phyloP scores from a whole-genome alignment of 2,888 invertebrate genomes.

The Desoria tigrina region DNA sequence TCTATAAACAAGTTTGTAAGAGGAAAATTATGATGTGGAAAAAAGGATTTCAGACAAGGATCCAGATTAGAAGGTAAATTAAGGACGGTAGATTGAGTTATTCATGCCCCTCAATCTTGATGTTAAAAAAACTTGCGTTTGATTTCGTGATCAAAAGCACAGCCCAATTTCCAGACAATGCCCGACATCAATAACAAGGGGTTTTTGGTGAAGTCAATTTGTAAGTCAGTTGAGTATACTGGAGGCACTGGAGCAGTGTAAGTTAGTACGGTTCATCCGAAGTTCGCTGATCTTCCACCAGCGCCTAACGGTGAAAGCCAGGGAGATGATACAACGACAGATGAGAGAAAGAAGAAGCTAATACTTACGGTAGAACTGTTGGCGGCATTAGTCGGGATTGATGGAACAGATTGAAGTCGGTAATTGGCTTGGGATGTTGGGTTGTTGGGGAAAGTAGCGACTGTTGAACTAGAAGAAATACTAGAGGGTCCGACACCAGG shows the following conservation, averaged over 20 bases:
- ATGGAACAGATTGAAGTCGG: conserved; percentile 82
- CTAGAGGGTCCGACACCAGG: conserved; percentile 35
- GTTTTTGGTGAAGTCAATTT: not conserved
- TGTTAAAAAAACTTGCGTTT: too few relatives aligned
- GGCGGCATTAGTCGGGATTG: conserved; percentile 61
- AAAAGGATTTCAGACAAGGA: not conserved
- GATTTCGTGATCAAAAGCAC: too few relatives aligned
- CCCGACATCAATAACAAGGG: too few relatives aligned
- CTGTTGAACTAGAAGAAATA: conserved; percentile 21
- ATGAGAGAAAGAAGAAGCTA: conserved; percentile 26
- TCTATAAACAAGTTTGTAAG: too few relatives aligned
- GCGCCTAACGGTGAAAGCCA: conserved; percentile 4
- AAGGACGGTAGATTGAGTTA: not conserved
- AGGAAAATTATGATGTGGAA: too few relatives aligned
- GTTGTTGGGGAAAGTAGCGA: conserved; percentile 19
- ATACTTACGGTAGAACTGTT: conserved; percentile 52
- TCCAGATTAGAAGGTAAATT: not conserved
- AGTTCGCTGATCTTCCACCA: not conserved
- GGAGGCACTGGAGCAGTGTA: not conserved
- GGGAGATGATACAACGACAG: conserved; percentile 7
- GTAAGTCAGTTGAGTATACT: not conserved
- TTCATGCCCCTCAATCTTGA: too few relatives aligned
- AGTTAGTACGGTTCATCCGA: not conserved
- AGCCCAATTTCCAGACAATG: too few relatives aligned
- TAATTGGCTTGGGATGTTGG: conserved; percentile 56